Evolutionary conservation across 1,140 invertebrate species (phyloP), one percentile per base, ranked within the genome.

Genomic region (Leptinotarsa texana): DNA sequence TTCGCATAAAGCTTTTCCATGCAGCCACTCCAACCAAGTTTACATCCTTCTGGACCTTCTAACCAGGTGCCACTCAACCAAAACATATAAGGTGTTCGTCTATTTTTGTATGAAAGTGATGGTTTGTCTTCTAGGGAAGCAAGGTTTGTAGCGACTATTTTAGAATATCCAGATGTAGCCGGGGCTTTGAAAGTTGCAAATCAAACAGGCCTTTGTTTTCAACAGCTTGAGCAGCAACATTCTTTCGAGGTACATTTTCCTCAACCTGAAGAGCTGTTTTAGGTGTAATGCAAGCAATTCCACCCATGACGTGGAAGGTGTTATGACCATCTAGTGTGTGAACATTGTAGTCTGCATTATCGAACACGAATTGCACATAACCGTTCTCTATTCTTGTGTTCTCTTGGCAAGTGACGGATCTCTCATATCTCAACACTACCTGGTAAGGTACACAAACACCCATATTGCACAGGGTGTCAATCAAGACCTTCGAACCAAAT

Each of bases 341-440:
- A 21, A 84, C 82, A 82, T 85, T 84, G 73, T 83, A 81, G 77
- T 84, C 84, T 73, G 81, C 83, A 83, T 86, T 86, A 61, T 86
- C 82, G 73, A 63, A 80, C 78, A 84, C 82, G 63, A 83, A 83
- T 80, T 86, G 85, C 15, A 71, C 27, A 27, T 6, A 27, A 27
- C 27, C 27, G 27, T 27, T 27, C 27, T 27, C 27, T 27, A n/a
- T 27, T 27, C 27, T 27, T 27, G 27, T 27, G 27, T 27, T 27
- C 27, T 27, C 27, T 27, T 27, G 27, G 27, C 27, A 27, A 49
- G 47, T 70, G 22, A 70, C 69, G 42, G 69, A 70, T 22, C 69
- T 49, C 49, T 70, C 69, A 51, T 48, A 70, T 70, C 49, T 70
- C 49, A 70, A 70, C 48, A 70, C 18, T 67, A 13, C 57, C 57